Evolutionary conservation across 1,140 invertebrate species (phyloP).

Genomic region (Samia ricini): DNA sequence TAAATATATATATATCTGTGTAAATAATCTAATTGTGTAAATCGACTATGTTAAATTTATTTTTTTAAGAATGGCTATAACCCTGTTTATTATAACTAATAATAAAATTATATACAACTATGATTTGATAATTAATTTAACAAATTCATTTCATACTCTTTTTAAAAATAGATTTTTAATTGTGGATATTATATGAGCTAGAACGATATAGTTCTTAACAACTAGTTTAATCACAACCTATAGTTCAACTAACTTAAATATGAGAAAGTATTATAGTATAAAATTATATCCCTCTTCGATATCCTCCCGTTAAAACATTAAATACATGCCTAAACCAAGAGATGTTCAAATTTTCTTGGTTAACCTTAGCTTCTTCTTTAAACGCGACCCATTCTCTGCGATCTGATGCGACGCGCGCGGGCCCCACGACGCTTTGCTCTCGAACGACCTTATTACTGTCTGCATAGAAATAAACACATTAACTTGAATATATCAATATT

Average conservation of each 20-base stretch:
- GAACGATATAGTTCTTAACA: neutral
- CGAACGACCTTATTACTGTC: constrained; percentile 73
- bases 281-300: constrained; percentile 16
- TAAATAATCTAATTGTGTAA: no score
- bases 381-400: constrained; percentile 78
- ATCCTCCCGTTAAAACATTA: constrained; percentile 41
- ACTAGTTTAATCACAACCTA: neutral
- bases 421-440: constrained; percentile 79
- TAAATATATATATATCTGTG: no score
- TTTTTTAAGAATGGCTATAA: no score
- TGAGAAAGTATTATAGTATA: neutral
- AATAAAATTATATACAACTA: no score
- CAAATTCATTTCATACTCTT: no score
- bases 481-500: neutral
- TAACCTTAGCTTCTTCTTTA: constrained; percentile 63
- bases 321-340: constrained; percentile 37
- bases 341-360: constrained; percentile 22
- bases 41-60: no score
- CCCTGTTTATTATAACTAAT: no score
- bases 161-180: no score
- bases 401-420: constrained; percentile 75
- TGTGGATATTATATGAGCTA: no score
- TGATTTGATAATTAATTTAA: no score
- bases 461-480: constrained; percentile 43
- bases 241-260: neutral